phyloP scores from a whole-genome alignment of 2,888 invertebrate genomes.

The Poecilus cupreus region DNA sequence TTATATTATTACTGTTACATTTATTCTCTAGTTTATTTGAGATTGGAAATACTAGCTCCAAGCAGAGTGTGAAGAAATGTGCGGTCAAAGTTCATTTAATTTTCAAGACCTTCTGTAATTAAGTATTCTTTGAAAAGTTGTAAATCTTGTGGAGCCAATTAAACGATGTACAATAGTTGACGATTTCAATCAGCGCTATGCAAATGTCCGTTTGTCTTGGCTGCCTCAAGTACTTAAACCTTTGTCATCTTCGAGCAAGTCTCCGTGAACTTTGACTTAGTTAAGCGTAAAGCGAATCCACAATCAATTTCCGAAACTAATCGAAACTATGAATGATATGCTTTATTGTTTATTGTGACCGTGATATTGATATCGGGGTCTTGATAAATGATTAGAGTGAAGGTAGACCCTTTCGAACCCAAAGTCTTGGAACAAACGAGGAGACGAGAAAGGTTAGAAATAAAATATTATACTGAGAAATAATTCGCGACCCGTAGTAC shows the following conservation, averaged over 20 bases:
- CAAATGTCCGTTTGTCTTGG: constrained; percentile 16
- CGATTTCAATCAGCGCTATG: constrained; percentile 15
- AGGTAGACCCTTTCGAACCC: no score
- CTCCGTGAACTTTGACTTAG: background rate
- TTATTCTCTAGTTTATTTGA: no score
- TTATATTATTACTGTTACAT: no score
- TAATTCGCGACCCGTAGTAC: background rate
- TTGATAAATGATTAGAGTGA: no score
- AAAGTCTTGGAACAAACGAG: no score
- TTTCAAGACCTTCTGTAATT: no score
- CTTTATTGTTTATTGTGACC: background rate
- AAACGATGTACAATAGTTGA: background rate
- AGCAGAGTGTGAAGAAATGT: no score
- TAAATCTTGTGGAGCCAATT: background rate
- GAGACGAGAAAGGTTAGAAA: no score
- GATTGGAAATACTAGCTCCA: no score
- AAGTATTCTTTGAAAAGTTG: no score
- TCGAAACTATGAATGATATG: background rate
- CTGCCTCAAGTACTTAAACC: background rate
- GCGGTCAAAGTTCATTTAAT: no score
- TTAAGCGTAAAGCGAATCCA: background rate
- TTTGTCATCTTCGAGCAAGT: background rate
- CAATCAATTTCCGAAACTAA: background rate
- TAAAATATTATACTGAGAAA: background rate
- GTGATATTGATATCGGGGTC: background rate